Percentiles rank a stretch among this genome's conserved stretches.
Conservation (phyloP, 2,113 vertebrate genomes). For the Ctenodactylus gundi region DNA sequence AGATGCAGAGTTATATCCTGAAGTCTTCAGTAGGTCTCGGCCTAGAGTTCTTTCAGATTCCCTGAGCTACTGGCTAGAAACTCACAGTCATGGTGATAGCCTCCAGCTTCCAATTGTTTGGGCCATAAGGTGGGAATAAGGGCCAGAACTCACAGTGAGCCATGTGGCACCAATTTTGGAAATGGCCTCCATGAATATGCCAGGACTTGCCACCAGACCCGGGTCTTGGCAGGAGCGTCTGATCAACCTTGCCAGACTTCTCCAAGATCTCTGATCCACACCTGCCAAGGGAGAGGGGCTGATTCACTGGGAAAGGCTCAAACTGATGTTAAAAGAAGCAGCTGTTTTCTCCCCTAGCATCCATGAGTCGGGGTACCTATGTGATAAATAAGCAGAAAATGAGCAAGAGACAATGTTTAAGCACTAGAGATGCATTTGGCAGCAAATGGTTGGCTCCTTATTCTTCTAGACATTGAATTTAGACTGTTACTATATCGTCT, state of each 20-base stretch:
- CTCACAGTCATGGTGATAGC: constrained; percentile 15
- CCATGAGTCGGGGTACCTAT: not conserved
- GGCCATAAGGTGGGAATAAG: not conserved
- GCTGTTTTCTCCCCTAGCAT: not conserved
- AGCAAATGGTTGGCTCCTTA: constrained; percentile 11
- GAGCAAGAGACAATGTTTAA: constrained; percentile 33
- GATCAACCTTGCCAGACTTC: constrained; percentile 11
- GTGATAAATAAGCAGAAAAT: not conserved
- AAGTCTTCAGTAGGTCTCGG: not conserved
- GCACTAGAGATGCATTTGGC: constrained; percentile 34
- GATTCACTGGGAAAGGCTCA: not conserved
- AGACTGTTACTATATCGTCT: not conserved
- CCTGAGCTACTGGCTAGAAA: constrained; percentile 41
- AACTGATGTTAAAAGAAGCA: not conserved
- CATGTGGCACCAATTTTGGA: not conserved
- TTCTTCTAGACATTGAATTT: constrained; percentile 2
- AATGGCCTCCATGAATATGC: not conserved
- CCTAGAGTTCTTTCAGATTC: constrained; percentile 23
- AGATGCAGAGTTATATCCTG: not conserved
- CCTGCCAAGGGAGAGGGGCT: not conserved
- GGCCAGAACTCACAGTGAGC: not conserved
- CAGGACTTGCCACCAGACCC: not conserved
- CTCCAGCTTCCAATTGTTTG: not conserved
- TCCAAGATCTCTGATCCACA: not conserved
- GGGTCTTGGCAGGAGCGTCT: not conserved